Conservation (phyloP, 2,113 vertebrate species). For the Sciurus niger region DNA sequence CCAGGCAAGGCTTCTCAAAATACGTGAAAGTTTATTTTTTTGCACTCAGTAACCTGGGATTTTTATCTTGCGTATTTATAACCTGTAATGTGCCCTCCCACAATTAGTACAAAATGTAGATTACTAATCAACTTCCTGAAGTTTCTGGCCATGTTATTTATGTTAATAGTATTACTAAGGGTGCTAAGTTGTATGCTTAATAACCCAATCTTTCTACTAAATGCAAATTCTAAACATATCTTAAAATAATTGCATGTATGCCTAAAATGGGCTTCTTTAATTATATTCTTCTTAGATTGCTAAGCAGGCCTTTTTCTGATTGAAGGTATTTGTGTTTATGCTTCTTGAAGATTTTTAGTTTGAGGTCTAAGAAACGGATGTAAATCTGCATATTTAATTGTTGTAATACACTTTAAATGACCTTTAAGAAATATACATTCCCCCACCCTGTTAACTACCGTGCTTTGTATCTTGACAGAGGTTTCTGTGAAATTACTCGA, state of each 20-base stretch:
- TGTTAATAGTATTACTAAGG: conserved; percentile 67
- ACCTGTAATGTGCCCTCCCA: conserved; percentile 58
- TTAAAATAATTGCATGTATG: conserved; percentile 76
- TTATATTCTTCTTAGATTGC: conserved; percentile 68
- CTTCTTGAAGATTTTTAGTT: conserved; percentile 61
- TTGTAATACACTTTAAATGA: conserved; percentile 63
- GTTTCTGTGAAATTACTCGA: conserved; percentile 76
- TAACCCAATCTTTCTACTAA: conserved; percentile 66
- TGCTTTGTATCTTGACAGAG: conserved; percentile 66
- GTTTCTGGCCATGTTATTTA: conserved; percentile 75
- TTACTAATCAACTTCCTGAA: conserved; percentile 71
- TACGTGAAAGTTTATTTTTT: conserved; percentile 77
- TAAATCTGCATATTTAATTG: conserved; percentile 47
- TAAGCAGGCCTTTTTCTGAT: conserved; percentile 36
- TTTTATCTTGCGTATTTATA: conserved; percentile 79
- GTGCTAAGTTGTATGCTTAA: conserved; percentile 53
- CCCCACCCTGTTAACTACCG: conserved; percentile 13
- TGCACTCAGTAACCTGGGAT: conserved; percentile 69
- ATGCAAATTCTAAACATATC: conserved; percentile 74
- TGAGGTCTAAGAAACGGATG: conserved; percentile 60
- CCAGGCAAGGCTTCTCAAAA: conserved; percentile 80
- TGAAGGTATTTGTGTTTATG: conserved; percentile 62
- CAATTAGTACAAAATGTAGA: conserved; percentile 70
- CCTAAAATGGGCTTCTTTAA: conserved; percentile 71
- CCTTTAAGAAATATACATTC: conserved; percentile 41